Conservation (phyloP, 2,797 vertebrate species). For the Chromis chromis region DNA sequence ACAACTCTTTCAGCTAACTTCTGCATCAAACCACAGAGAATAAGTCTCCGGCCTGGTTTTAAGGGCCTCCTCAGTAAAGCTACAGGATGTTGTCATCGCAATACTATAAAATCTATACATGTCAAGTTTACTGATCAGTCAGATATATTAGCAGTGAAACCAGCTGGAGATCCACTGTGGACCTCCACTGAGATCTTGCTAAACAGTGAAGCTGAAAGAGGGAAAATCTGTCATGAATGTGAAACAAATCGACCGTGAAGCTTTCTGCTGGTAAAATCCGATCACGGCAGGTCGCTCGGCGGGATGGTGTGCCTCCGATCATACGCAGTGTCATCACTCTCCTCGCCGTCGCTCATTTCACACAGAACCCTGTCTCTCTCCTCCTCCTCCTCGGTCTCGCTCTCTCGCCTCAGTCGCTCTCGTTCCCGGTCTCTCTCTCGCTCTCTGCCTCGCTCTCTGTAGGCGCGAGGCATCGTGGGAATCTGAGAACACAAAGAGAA, state of each 20-base stretch:
- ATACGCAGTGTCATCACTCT: conserved; percentile 85
- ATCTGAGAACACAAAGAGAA: conserved; percentile 61
- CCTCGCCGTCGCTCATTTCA: conserved; percentile 81
- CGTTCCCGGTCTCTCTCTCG: conserved; percentile 77
- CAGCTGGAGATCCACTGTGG: conserved; percentile 43
- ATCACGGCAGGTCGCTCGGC: conserved; percentile 80
- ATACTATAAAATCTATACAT: conserved; percentile 32
- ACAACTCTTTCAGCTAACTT: conserved; percentile 23
- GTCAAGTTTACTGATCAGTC: conserved; percentile 20
- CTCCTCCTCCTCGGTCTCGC: conserved; percentile 83
- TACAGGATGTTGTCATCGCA: conserved; percentile 37
- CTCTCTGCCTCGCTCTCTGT: conserved; percentile 62
- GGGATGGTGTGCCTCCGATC: conserved; percentile 80
- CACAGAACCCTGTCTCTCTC: conserved; percentile 77
- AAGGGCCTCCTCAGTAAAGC: conserved; percentile 9
- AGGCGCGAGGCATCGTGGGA: conserved; percentile 68
- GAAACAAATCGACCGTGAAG: neutral
- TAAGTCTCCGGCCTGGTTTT: conserved; percentile 11
- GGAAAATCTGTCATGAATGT: conserved; percentile 10
- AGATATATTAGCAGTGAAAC: conserved; percentile 10
- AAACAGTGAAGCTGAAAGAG: conserved; percentile 22
- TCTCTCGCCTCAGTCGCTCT: conserved; percentile 75
- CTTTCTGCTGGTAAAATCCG: no score
- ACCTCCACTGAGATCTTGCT: conserved; percentile 8
- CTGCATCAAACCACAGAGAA: neutral